These are phyloP conservation scores for Lytechinus variegatus DNA, from an alignment of 35 echinoderm and acorn worm genomes.

Conservation along the genomic window DNA sequence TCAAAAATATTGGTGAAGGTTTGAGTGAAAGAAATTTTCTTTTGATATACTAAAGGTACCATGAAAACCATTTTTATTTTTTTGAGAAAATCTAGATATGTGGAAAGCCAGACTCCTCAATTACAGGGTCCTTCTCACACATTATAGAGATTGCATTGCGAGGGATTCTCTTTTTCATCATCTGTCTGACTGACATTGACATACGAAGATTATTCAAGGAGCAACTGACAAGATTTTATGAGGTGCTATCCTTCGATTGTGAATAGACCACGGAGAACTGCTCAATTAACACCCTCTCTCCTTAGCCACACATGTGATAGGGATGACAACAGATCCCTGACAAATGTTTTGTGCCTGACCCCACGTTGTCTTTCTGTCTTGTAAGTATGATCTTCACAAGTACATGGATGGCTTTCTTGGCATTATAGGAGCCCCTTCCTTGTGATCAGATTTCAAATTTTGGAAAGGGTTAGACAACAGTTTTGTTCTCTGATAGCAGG, in stretches of 20 bases:
- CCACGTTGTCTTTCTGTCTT: background rate
- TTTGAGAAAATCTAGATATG: background rate
- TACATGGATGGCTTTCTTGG: background rate
- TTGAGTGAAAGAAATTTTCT: too few species aligned
- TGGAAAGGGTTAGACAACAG: background rate
- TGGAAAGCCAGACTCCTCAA: background rate
- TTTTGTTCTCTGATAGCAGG: too few species aligned
- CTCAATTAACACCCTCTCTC: background rate
- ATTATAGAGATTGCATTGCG: background rate
- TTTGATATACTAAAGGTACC: too few species aligned
- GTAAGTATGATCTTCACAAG: background rate
- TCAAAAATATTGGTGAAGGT: too few species aligned
- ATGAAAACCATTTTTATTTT: too few species aligned
- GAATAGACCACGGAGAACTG: background rate
- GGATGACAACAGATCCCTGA: background rate
- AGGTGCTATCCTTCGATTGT: background rate
- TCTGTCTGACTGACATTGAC: slow-evolving; percentile 1
- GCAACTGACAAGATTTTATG: background rate
- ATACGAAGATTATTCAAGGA: background rate
- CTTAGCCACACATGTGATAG: background rate
- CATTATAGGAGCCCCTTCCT: background rate
- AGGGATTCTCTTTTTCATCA: background rate
- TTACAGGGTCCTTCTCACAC: background rate
- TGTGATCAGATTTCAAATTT: background rate
- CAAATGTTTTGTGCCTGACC: slow-evolving; percentile 10